Conservation (phyloP, 2,888 invertebrate genomes). For the Drymonia ruficornis region DNA sequence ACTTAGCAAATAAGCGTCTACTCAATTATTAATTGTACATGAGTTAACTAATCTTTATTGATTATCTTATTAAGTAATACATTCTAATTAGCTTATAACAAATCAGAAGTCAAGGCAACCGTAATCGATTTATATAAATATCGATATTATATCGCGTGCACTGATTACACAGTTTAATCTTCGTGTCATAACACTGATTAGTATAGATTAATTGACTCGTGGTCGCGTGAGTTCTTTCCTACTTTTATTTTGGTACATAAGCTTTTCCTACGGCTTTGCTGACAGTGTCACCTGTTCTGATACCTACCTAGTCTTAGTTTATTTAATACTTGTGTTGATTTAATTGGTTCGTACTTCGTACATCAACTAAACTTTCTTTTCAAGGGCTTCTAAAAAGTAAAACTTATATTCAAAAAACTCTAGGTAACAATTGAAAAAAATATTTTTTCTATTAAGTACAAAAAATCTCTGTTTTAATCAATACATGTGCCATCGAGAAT, state of each 20-base stretch:
- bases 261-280: neutral
- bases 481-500: too few species aligned
- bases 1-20: too few species aligned
- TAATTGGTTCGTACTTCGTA: too few species aligned
- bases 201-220: neutral
- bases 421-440: too few species aligned
- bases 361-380: too few species aligned
- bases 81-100: conserved; percentile 14
- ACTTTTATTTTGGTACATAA: neutral
- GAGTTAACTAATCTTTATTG: conserved; percentile 6
- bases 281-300: too few species aligned
- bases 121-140: conserved; percentile 17
- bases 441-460: too few species aligned
- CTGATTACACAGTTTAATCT: conserved; percentile 6
- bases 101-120: conserved; percentile 22
- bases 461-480: too few species aligned
- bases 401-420: too few species aligned
- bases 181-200: neutral
- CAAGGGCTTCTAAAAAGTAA: too few species aligned
- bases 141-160: conserved; percentile 6
- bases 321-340: too few species aligned
- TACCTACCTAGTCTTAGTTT: too few species aligned
- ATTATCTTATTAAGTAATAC: conserved; percentile 20
- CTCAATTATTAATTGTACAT: neutral
- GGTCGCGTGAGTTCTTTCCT: neutral